phyloP scores from a whole-genome alignment of 2,888 invertebrate genomes.

The Elmis aenea region DNA sequence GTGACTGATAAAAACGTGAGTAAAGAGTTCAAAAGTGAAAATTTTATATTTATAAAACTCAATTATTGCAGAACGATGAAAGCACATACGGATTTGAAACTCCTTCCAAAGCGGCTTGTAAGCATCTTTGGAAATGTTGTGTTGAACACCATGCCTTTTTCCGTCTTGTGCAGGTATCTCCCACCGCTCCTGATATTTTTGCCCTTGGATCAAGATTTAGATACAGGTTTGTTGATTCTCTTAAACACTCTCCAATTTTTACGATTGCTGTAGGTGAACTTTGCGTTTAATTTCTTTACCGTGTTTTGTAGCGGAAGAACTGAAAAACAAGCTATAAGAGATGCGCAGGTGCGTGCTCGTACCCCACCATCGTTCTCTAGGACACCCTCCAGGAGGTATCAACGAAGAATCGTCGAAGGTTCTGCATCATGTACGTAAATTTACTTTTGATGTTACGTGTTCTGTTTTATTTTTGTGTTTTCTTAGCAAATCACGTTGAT shows the following conservation, averaged over 20 bases:
- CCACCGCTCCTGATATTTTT: constrained; percentile 70
- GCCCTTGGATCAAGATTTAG: constrained; percentile 74
- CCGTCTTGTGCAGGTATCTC: constrained; percentile 75
- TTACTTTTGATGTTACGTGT: constrained; percentile 9
- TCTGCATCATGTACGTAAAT: constrained; percentile 45
- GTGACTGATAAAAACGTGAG: constrained; percentile 95
- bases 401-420: constrained; percentile 59
- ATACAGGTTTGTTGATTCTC: constrained; percentile 57
- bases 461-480: constrained; percentile 7
- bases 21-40: constrained; percentile 21
- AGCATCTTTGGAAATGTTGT: constrained; percentile 94
- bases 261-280: not conserved
- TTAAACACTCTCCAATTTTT: not conserved
- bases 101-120: constrained; percentile 85
- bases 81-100: constrained; percentile 96
- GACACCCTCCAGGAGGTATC: constrained; percentile 60
- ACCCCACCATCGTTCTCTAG: constrained; percentile 58
- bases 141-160: constrained; percentile 94
- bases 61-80: constrained; percentile 71
- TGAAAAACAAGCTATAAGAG: constrained; percentile 54
- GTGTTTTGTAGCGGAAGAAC: constrained; percentile 59
- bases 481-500: constrained; percentile 41
- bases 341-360: constrained; percentile 46
- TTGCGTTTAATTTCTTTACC: not conserved
- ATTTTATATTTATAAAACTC: constrained; percentile 1